A percentile compares a stretch with the other conserved stretches of the same genome.
Conservation (phyloP, 2,797 vertebrate species). For the Diceros bicornis region DNA sequence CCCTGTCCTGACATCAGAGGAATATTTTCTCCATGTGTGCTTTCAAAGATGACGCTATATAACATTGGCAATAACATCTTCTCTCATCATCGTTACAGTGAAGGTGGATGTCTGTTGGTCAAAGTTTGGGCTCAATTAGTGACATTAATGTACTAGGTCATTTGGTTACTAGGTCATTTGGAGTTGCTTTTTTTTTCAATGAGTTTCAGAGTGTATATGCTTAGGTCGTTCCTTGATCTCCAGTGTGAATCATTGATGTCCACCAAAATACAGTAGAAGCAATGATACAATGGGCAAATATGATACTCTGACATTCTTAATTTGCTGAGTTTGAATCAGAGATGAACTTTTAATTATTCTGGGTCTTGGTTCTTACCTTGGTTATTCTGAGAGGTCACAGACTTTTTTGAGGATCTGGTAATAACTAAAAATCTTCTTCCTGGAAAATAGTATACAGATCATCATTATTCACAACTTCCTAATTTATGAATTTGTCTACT, state of each 20-base stretch:
- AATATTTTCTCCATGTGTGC: background rate
- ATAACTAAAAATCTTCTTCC: background rate
- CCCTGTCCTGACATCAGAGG: background rate
- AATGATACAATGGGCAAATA: background rate
- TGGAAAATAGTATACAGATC: background rate
- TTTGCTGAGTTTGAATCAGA: conserved; percentile 13
- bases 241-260: background rate
- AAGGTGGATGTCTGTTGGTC: background rate
- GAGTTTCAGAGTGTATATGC: background rate
- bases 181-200: background rate
- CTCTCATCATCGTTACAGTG: background rate
- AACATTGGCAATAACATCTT: background rate
- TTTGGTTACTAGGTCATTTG: background rate
- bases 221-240: background rate
- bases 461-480: background rate
- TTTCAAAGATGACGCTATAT: background rate
- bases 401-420: background rate
- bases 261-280: background rate
- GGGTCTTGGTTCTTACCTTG: background rate
- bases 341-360: background rate
- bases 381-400: background rate
- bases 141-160: background rate
- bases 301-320: background rate
- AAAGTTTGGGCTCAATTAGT: background rate
- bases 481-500: background rate